Evolutionary conservation across 1,140 invertebrate genomes (phyloP).

Genomic region (Sitobion miscanthi): DNA sequence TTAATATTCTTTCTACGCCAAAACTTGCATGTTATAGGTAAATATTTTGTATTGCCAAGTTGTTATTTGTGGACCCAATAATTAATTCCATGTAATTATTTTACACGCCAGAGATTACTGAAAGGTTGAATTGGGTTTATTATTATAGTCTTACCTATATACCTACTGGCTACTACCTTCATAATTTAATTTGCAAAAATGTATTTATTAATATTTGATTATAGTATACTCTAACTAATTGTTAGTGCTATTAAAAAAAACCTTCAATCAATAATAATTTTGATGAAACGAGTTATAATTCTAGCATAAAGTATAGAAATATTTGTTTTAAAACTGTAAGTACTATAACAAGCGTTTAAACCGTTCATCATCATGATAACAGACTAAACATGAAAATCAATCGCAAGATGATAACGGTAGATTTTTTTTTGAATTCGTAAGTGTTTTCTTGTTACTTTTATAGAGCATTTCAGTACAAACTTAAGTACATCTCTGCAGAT

Average conservation of each 20-base stretch:
- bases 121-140: background rate
- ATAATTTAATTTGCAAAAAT: background rate
- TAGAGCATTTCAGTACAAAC: no score
- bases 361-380: no score
- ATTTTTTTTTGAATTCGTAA: no score
- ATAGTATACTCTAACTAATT: background rate
- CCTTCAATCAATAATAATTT: background rate
- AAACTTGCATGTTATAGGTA: background rate
- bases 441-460: no score
- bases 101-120: background rate
- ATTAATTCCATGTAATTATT: slow-evolving; percentile 11
- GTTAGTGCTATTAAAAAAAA: background rate
- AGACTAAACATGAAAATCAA: no score
- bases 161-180: background rate
- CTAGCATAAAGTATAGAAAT: no score
- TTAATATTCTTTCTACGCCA: background rate
- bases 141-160: background rate
- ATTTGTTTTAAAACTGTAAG: no score
- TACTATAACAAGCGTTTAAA: no score
- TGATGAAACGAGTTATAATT: no score
- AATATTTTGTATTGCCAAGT: background rate
- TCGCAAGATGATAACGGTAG: no score
- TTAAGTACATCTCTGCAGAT: no score
- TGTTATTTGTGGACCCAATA: background rate
- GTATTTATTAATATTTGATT: background rate